Evolutionary conservation across 2,113 vertebrate species (phyloP).

Genomic region (Charadrius vociferus): DNA sequence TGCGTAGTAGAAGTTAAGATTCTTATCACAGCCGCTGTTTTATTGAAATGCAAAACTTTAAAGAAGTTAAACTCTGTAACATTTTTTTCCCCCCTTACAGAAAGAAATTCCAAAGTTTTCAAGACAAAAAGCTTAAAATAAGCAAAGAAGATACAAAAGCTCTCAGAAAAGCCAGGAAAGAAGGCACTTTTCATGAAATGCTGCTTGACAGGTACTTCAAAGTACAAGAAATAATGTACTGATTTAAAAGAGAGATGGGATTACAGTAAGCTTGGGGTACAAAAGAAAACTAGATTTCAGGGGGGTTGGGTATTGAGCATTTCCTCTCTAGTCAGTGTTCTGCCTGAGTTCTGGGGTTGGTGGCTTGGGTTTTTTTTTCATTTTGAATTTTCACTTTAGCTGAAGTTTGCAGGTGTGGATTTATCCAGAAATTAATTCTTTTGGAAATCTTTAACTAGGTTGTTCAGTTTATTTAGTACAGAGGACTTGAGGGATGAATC

Average conservation of each 20-base stretch:
- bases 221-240: not conserved
- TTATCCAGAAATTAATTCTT: not conserved
- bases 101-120: slow-evolving; percentile 98
- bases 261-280: not conserved
- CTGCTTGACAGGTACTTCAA: slow-evolving; percentile 89
- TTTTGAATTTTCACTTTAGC: not conserved
- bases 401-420: not conserved
- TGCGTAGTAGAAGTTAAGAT: not conserved
- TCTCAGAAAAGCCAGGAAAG: slow-evolving; percentile 89
- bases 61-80: not conserved
- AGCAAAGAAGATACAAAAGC: slow-evolving; percentile 85
- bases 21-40: not conserved
- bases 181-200: slow-evolving; percentile 93
- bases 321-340: not conserved
- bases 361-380: too few species aligned
- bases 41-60: not conserved
- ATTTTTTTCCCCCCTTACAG: slow-evolving; percentile 66
- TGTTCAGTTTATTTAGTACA: not conserved
- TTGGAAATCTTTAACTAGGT: not conserved
- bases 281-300: not conserved
- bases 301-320: not conserved
- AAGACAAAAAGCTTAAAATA: slow-evolving; percentile 91
- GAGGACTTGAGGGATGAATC: not conserved
- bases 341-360: not conserved
- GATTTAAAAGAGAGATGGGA: not conserved